A percentile compares a stretch with the other conserved stretches of the same genome.
Conservation (phyloP, 2,888 invertebrate genomes). For the Drosophila peninsularis region DNA sequence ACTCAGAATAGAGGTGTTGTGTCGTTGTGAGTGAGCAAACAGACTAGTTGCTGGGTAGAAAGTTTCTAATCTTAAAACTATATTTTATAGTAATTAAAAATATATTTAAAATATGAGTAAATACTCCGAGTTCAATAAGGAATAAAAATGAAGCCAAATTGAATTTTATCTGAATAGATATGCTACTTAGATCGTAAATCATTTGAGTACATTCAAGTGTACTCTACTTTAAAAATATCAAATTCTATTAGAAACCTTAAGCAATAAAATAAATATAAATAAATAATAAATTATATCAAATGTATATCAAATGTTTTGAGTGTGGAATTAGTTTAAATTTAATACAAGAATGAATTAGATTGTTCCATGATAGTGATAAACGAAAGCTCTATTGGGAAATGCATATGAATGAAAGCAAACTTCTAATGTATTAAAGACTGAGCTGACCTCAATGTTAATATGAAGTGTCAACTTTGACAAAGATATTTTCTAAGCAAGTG, state of each 20-base stretch:
- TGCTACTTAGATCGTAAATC: not conserved
- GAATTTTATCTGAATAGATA: not conserved
- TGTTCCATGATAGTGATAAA: not conserved
- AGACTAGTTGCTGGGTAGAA: not conserved
- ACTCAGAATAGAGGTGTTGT: not conserved
- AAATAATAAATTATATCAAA: too few relatives aligned
- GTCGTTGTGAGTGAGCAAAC: not conserved
- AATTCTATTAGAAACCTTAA: not conserved
- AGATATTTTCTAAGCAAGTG: not conserved
- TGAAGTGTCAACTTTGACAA: slow-evolving; percentile 3
- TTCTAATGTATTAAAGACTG: not conserved
- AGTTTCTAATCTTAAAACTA: not conserved
- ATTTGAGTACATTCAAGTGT: too few relatives aligned
- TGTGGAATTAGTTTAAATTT: not conserved
- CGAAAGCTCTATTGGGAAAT: not conserved
- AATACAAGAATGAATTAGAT: not conserved
- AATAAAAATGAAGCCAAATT: not conserved
- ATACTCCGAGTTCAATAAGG: not conserved
- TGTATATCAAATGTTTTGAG: too few relatives aligned
- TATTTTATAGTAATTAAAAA: not conserved
- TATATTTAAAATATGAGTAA: not conserved
- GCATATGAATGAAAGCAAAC: not conserved
- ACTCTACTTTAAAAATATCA: too few relatives aligned
- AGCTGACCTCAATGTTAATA: slow-evolving; percentile 1
- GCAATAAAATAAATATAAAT: too few relatives aligned